Evolutionary conservation across 2,888 invertebrate genomes (phyloP).

Genomic region (Cephus spinipes): DNA sequence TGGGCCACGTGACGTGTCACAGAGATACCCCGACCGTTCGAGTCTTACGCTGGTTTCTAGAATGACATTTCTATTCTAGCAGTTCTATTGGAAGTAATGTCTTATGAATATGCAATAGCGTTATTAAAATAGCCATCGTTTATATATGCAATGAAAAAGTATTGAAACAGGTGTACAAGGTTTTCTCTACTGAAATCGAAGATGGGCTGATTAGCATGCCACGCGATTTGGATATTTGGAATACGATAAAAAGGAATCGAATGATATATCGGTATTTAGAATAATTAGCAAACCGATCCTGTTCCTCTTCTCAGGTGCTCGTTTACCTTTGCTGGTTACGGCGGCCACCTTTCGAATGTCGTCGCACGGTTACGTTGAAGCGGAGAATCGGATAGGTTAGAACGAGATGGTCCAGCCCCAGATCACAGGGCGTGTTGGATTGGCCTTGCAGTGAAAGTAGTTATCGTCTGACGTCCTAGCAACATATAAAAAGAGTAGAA

Average conservation of each 20-base stretch:
- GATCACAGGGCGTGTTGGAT: constrained; percentile 30
- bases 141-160: not conserved
- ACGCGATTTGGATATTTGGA: not conserved
- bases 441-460: constrained; percentile 39
- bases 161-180: not conserved
- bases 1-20: not conserved
- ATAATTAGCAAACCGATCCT: not conserved
- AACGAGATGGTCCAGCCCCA: constrained; percentile 27
- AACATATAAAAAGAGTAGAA: constrained; percentile 46
- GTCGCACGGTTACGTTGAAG: constrained; percentile 5
- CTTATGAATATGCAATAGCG: not conserved
- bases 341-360: constrained; percentile 20
- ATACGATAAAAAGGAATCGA: not conserved
- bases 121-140: not conserved
- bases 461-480: constrained; percentile 1
- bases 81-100: not conserved
- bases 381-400: constrained; percentile 29
- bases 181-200: not conserved
- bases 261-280: not conserved
- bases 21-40: not conserved
- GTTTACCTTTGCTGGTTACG: not conserved
- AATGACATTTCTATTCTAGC: not conserved
- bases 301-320: not conserved
- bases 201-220: not conserved
- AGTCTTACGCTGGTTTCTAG: not conserved